Evolutionary conservation across 2,888 invertebrate species (phyloP).

Genomic region (Pandemis cinnamomeana): DNA sequence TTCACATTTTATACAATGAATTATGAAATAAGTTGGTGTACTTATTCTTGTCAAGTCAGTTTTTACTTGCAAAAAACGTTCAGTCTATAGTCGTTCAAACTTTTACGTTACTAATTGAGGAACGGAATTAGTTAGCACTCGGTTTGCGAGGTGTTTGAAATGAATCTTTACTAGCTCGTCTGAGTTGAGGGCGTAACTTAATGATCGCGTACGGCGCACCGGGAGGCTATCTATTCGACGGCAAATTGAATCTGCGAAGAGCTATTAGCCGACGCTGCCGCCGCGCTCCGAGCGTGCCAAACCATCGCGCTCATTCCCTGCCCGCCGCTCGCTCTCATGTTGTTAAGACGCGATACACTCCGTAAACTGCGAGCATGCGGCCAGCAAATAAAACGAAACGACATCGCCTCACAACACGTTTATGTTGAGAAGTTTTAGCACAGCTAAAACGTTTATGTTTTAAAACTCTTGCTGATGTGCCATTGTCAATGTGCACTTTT

Average conservation of each 20-base stretch:
- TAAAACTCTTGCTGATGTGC: conserved; percentile 9
- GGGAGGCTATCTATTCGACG: conserved; percentile 77
- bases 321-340: conserved; percentile 48
- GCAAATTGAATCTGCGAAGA: conserved; percentile 82
- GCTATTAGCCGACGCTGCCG: conserved; percentile 80
- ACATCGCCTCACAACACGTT: conserved; percentile 51
- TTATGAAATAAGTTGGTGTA: conserved; percentile 10
- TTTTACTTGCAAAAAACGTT: neutral
- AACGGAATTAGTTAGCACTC: conserved; percentile 51
- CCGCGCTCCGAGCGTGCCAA: conserved; percentile 65
- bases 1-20: neutral
- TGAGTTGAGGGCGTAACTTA: conserved; percentile 74
- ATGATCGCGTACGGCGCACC: conserved; percentile 76
- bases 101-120: conserved; percentile 48
- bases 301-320: conserved; percentile 69
- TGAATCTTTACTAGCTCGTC: conserved; percentile 59
- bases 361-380: conserved; percentile 57
- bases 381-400: conserved; percentile 57
- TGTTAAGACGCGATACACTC: conserved; percentile 61
- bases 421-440: conserved; percentile 42
- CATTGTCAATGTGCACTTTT: conserved; percentile 1
- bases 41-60: neutral
- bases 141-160: conserved; percentile 62
- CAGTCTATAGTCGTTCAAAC: neutral
- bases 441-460: conserved; percentile 36